phyloP scores from a whole-genome alignment of 2,113 vertebrate genomes.

The Rhodinocichla rosea region DNA sequence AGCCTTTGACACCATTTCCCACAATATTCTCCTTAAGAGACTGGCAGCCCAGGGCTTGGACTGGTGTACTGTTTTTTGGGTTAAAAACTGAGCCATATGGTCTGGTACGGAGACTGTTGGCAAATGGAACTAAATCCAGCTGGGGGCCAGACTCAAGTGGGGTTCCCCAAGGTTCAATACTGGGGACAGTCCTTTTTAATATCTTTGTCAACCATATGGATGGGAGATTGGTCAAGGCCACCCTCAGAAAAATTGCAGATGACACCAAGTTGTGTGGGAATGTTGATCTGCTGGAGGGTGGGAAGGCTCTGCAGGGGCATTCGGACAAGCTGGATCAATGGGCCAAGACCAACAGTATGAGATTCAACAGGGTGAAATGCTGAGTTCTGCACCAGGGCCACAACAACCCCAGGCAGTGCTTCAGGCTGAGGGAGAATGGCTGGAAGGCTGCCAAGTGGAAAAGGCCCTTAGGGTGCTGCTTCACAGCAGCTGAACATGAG shows the following conservation, averaged over 20 bases:
- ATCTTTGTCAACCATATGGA: neutral
- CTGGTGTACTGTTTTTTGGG: neutral
- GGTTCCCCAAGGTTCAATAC: accelerated
- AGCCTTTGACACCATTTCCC: neutral
- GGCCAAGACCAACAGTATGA: too few species aligned
- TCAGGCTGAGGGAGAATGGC: neutral
- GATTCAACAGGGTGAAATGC: neutral
- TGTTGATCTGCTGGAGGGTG: neutral
- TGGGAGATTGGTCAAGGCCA: accelerated
- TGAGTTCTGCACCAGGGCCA: neutral
- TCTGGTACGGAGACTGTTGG: neutral
- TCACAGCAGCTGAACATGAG: neutral
- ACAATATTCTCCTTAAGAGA: neutral
- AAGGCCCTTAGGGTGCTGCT: neutral
- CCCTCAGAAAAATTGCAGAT: neutral
- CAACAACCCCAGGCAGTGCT: neutral
- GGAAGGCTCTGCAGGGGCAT: neutral
- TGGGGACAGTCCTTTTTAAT: neutral
- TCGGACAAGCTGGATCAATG: neutral
- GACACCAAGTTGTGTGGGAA: neutral
- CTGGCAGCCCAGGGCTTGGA: neutral
- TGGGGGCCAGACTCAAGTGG: too few species aligned
- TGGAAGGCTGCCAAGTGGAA: neutral
- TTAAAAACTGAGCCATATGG: neutral
- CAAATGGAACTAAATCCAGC: neutral